Base-by-base conservation (phyloP, 92 coral and sea anemone genomes). In the Epizoanthus ramosus region DNA sequence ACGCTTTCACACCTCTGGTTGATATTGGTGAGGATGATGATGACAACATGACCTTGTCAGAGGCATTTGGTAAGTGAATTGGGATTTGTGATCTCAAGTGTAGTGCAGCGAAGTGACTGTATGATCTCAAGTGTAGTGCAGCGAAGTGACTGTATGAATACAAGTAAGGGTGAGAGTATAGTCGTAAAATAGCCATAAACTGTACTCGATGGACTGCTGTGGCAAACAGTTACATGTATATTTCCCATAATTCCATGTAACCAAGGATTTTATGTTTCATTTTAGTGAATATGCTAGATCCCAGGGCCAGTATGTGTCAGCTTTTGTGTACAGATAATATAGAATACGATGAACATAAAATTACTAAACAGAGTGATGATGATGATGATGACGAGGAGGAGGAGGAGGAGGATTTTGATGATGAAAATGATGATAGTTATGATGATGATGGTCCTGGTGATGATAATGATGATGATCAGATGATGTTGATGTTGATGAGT, bases 1-100 rank as follows among this genome's bases (percentile, higher is more conserved):
- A 96, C 57, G 98, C 99, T 16, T 96, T 96, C 80, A 96, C 99
- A 43, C 99, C 99, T 39, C 81, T 96, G 76, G 97, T 93, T 6
- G 90, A 87, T 53, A 74, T 87, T 59, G 98, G 90, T 22, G 95
- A 96, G n/a, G 95, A 92, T 7, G 99, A 96, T 43, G 98, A 95
- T 19, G 99, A 96, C 75, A 94, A 96, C 86, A 94, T 96, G 89
- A 96, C 98, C 1, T 88, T 96, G 41, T 96, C 82, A 41, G 82
- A 77, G 66, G 82, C 82, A 61, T 77, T 77, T 14, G 82, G 82
- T 77, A 19, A 77, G 71, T 61, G 18, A 23, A 14, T 31, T 10
- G 15, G 54, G 54, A 47, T 47, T 47, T 8, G 54, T n/a, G n/a
- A n/a, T n/a, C n/a, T n/a, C 50, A 43, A 43, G 50, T 4, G 50